A percentile compares a stretch with the other conserved stretches of the same genome.
Conservation (phyloP, 2,113 vertebrate genomes). For the Jaculus jaculus region DNA sequence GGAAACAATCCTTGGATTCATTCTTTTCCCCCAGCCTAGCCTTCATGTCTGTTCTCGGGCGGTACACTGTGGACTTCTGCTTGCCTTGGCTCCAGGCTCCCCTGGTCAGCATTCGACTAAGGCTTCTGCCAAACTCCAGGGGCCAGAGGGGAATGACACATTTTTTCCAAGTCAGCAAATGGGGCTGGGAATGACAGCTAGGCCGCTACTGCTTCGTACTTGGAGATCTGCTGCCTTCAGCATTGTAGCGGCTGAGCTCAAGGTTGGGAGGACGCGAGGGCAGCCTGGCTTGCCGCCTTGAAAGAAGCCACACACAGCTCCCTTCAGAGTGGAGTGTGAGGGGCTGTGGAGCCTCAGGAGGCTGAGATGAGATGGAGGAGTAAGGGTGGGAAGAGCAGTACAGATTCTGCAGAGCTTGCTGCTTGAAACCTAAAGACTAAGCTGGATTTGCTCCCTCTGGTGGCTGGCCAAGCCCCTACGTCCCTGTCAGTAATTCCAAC, state of each 20-base stretch:
- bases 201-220: not conserved
- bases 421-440: not conserved
- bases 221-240: slow-evolving; percentile 66
- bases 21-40: not conserved
- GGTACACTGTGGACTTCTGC: not conserved
- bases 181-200: not conserved
- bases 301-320: not conserved
- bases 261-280: slow-evolving; percentile 47
- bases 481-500: not conserved
- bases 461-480: slow-evolving; percentile 25
- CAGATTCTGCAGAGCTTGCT: not conserved
- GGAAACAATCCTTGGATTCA: not conserved
- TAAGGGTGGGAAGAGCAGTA: not conserved
- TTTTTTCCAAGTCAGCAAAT: slow-evolving; percentile 69
- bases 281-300: not conserved
- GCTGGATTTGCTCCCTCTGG: slow-evolving; percentile 71
- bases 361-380: not conserved
- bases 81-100: not conserved
- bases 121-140: slow-evolving; percentile 52
- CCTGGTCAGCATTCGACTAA: slow-evolving; percentile 54
- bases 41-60: not conserved
- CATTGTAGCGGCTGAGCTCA: slow-evolving; percentile 6
- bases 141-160: slow-evolving; percentile 58
- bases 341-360: not conserved
- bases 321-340: not conserved